phyloP scores from a whole-genome alignment of 1,140 invertebrate species.

The Geopemphigus sp. region DNA sequence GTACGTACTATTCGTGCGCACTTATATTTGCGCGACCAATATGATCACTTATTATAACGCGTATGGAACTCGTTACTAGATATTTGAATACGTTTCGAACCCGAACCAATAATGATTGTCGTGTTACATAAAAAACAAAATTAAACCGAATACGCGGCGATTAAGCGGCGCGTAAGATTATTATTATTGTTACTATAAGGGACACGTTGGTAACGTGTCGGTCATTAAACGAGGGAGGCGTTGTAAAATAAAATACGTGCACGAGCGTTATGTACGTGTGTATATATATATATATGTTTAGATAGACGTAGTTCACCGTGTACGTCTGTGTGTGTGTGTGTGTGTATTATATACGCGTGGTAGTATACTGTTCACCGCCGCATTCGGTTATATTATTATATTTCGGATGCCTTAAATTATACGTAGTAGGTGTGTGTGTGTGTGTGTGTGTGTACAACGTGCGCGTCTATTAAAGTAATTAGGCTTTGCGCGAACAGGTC shows the following conservation, averaged over 20 bases:
- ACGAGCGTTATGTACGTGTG: background rate
- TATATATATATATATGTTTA: background rate
- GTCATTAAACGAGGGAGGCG: slow-evolving; percentile 37
- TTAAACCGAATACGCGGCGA: too few species aligned
- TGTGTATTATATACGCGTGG: background rate
- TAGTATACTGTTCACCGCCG: background rate
- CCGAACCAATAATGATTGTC: too few species aligned
- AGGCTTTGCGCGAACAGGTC: slow-evolving; percentile 27
- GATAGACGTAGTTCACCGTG: background rate
- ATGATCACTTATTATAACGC: too few species aligned
- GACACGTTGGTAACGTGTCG: background rate
- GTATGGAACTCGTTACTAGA: too few species aligned
- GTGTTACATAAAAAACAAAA: background rate
- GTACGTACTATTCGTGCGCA: too few species aligned
- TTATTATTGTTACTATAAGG: slow-evolving; percentile 18
- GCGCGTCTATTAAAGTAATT: slow-evolving; percentile 48
- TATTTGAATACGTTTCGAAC: too few species aligned
- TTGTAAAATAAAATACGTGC: slow-evolving; percentile 11
- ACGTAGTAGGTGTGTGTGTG: background rate
- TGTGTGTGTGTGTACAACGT: background rate
- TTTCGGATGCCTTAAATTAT: slow-evolving; percentile 28
- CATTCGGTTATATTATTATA: slow-evolving; percentile 27
- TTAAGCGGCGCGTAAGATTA: background rate
- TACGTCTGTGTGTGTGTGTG: background rate
- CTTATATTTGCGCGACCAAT: too few species aligned